Conservation (phyloP, 2,888 invertebrate genomes). For the Tromatobia lineatoria region DNA sequence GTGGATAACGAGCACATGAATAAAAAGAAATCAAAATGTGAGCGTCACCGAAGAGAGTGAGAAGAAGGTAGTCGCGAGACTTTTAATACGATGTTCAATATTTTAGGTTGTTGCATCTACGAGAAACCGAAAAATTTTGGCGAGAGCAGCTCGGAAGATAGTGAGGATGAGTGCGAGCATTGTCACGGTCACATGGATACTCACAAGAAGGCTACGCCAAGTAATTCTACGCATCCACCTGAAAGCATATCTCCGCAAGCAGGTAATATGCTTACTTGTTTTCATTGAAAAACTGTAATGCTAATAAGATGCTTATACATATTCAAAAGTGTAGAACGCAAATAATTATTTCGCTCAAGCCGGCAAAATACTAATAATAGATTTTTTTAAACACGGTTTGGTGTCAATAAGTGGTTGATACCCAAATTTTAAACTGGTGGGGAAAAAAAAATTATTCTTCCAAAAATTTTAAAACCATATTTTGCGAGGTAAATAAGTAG, state of each 20-base stretch:
- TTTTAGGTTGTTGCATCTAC: constrained; percentile 96
- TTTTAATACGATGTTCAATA: constrained; percentile 48
- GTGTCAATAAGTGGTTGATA: too few relatives aligned
- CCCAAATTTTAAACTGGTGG: too few relatives aligned
- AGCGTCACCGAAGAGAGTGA: constrained; percentile 79
- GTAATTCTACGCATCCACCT: constrained; percentile 74
- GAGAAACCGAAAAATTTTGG: constrained; percentile 95
- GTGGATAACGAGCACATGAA: constrained; percentile 98
- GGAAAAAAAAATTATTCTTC: too few relatives aligned
- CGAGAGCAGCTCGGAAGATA: constrained; percentile 94
- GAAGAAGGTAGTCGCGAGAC: background rate
- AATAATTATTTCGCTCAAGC: too few relatives aligned
- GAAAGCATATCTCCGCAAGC: constrained; percentile 72
- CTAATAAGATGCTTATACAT: too few relatives aligned
- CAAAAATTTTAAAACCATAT: too few relatives aligned
- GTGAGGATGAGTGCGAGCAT: constrained; percentile 94
- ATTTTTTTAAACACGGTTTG: too few relatives aligned
- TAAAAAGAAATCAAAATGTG: constrained; percentile 98
- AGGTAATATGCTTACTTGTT: constrained; percentile 70
- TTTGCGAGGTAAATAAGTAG: too few relatives aligned
- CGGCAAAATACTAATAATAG: too few relatives aligned
- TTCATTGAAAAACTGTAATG: too few relatives aligned
- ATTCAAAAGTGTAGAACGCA: too few relatives aligned
- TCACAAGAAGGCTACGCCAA: constrained; percentile 79
- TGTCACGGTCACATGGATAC: constrained; percentile 91